phyloP scores from a whole-genome alignment of 2,888 invertebrate species.

The Drosophila monieri region DNA sequence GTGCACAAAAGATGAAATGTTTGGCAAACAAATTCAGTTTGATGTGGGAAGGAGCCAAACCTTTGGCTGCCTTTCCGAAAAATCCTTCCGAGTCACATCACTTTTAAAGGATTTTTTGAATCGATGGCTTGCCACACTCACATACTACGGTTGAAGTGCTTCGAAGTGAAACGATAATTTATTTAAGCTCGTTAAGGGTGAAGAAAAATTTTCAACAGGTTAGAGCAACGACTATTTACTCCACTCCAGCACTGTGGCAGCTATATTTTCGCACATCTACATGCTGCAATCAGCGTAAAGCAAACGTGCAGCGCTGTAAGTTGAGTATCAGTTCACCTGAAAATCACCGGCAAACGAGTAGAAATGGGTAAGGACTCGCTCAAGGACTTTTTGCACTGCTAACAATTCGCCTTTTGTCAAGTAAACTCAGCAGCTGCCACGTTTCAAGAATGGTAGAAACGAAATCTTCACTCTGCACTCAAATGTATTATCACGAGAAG shows the following conservation, averaged over 20 bases:
- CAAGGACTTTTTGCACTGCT: constrained; percentile 15
- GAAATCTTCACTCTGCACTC: constrained; percentile 17
- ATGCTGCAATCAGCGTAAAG: constrained; percentile 21
- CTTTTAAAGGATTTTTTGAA: not conserved
- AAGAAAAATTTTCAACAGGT: constrained; percentile 24
- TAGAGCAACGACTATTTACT: not conserved
- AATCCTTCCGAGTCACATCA: not conserved
- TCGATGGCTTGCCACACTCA: constrained; percentile 6
- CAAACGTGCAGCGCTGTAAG: constrained; percentile 28
- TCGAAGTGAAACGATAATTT: constrained; percentile 31
- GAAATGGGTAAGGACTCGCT: not conserved
- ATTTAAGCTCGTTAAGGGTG: constrained; percentile 17
- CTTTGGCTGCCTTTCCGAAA: too few species aligned
- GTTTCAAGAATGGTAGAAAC: constrained; percentile 1
- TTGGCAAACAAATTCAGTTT: constrained; percentile 30
- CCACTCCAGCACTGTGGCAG: constrained; percentile 6
- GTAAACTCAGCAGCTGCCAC: constrained; percentile 10
- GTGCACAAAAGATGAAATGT: constrained; percentile 28
- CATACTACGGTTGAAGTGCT: constrained; percentile 8
- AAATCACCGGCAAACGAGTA: constrained; percentile 2
- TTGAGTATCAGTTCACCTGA: constrained; percentile 13
- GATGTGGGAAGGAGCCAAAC: not conserved
- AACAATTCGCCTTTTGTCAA: constrained; percentile 24
- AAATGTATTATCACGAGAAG: constrained; percentile 50
- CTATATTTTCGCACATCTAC: constrained; percentile 22